Conservation (phyloP, 2,797 vertebrate genomes). For the Anas acuta region DNA sequence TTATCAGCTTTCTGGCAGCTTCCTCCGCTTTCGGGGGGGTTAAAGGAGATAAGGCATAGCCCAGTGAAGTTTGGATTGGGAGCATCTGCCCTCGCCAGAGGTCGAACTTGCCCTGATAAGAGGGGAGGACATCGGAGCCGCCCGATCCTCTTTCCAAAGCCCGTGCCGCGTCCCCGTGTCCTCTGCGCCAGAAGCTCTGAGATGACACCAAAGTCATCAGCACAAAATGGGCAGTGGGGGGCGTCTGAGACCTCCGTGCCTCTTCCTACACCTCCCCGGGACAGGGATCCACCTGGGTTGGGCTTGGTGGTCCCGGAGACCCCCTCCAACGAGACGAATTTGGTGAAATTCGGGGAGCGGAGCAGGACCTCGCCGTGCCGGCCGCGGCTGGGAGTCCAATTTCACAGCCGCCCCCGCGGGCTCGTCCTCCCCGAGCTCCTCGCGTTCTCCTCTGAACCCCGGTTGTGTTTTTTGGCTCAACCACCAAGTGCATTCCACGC, state of each 20-base stretch:
- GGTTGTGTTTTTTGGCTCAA: background rate
- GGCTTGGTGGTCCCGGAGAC: too few species aligned
- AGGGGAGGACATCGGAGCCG: background rate
- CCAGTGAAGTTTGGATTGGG: background rate
- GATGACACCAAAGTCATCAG: background rate
- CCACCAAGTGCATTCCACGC: background rate
- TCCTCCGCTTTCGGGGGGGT: background rate
- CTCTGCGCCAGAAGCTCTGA: background rate
- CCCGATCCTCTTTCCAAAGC: background rate
- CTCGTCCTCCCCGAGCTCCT: background rate
- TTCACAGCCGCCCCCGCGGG: background rate
- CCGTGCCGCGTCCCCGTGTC: background rate
- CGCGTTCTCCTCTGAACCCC: background rate
- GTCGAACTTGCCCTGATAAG: background rate
- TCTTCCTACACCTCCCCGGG: accelerated
- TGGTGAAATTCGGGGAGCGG: background rate
- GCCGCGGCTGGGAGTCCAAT: background rate
- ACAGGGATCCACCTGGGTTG: background rate
- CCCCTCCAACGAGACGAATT: too few species aligned
- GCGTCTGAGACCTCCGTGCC: accelerated
- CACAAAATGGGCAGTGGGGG: background rate
- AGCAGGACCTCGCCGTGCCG: background rate
- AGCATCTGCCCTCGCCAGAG: accelerated
- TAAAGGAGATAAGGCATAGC: background rate
- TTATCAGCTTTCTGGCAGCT: slow-evolving; percentile 34